These are phyloP conservation scores for Poecilia velifera DNA, from an alignment of 2,797 vertebrate species.

Conservation along the genomic window DNA sequence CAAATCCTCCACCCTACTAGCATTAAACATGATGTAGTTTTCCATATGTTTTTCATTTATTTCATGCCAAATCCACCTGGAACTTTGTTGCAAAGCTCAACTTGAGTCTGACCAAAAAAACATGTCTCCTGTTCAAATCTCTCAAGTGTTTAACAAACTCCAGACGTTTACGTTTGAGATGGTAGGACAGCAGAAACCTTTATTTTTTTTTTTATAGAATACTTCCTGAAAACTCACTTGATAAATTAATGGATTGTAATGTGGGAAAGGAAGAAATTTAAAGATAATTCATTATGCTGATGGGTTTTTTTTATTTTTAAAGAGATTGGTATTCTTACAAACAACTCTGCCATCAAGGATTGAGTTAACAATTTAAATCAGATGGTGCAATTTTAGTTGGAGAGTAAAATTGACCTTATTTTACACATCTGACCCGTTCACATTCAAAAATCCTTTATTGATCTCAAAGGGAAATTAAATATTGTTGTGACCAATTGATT, in stretches of 20 bases:
- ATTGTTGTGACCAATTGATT: no score
- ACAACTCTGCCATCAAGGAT: not conserved
- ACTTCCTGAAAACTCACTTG: not conserved
- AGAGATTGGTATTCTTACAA: not conserved
- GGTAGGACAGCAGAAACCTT: not conserved
- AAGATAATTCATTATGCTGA: not conserved
- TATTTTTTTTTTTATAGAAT: not conserved
- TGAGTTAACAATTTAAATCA: not conserved
- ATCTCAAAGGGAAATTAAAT: no score
- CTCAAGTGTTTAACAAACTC: not conserved
- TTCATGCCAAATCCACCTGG: not conserved
- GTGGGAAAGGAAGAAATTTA: not conserved
- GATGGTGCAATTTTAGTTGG: not conserved
- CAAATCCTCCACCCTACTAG: not conserved
- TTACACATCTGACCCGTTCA: not conserved
- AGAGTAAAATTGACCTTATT: not conserved
- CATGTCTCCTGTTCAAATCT: not conserved
- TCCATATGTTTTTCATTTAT: not conserved
- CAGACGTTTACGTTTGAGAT: not conserved
- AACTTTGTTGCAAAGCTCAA: not conserved
- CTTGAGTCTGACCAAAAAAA: not conserved
- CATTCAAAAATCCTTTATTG: no score
- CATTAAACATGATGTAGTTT: not conserved
- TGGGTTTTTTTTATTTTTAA: not conserved
- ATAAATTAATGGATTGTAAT: not conserved